Evolutionary conservation across 2,797 vertebrate species (phyloP), one percentile per base, ranked within the genome.

Genomic region (Nannoperca obscura): DNA sequence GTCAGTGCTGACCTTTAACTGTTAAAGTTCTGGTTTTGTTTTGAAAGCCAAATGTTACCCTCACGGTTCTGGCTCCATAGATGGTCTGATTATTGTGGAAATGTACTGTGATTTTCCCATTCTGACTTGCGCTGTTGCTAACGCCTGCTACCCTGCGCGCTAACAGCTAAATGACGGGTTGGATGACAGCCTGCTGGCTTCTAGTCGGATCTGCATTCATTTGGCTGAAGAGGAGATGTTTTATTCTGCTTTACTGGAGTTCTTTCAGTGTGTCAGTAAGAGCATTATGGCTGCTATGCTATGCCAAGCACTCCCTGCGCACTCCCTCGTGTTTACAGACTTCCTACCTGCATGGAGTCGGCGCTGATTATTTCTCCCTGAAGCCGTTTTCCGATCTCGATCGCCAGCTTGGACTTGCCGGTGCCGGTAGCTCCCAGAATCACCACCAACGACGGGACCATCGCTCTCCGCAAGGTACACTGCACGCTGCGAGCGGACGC

Each of bases 291-390:
- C 86, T 60, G 69, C 80, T 79, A 34, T 72, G 71, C 61, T 79
- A 34, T 72, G 71, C 61, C 78, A 59, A 83, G 74, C 81, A 46
- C 74, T 86, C 70, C 54, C 60, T 42, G 36, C 38, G n/a, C 30
- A 1, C 60, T 57, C 59, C 44, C 61, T 59, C 47, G 36, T n/a
- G 53, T 32, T 27, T 1, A 60, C 72, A 9, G 44, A 11, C 24
- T 2, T 78, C 94, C 78, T 93, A 99, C 98, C 97, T 98, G 98
- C 97, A 99, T 98, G 84, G 97, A 97, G 90, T 99, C 98, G 1
- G 98, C 98, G 93, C 97, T 97, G 91, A 99, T 95, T 70, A 99
- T 96, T 84, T 98, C 97, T 3, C 97, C 98, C 58, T 94, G 94
- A 1, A 97, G 91, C 20, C 94, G 91, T 88, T 94, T 96, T 30